phyloP scores from a whole-genome alignment of 2,888 invertebrate genomes.

The Ptychoptera albimana region DNA sequence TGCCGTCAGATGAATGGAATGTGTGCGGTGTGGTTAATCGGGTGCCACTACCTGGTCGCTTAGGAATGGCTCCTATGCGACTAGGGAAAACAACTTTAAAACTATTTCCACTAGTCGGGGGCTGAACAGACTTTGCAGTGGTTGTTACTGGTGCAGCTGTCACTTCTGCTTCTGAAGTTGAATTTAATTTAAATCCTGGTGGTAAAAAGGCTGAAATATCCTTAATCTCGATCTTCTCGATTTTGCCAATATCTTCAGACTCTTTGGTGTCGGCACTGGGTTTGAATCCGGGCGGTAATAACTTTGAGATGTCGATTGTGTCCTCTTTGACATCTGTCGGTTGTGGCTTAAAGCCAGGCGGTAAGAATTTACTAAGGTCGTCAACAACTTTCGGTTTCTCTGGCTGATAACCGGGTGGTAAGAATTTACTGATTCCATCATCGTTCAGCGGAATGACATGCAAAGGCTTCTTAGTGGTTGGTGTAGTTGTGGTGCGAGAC shows the following conservation, averaged over 20 bases:
- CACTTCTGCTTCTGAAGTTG: constrained; percentile 12
- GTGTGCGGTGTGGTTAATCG: constrained; percentile 40
- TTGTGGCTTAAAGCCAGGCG: constrained; percentile 38
- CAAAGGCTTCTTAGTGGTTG: constrained; percentile 14
- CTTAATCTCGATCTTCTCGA: constrained; percentile 18
- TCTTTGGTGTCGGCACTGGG: constrained; percentile 10
- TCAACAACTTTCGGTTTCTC: constrained; percentile 13
- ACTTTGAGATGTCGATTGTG: constrained; percentile 33
- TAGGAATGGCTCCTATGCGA: constrained; percentile 13
- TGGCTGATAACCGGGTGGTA: constrained; percentile 41
- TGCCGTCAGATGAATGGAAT: constrained; percentile 26
- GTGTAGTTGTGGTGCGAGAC: constrained; percentile 10
- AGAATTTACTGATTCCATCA: constrained; percentile 23
- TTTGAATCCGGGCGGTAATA: constrained; percentile 48
- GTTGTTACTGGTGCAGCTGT: constrained; percentile 22
- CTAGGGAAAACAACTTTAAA: constrained; percentile 67
- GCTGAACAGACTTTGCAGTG: constrained; percentile 29
- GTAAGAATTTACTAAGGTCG: constrained; percentile 46
- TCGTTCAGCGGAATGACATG: constrained; percentile 7
- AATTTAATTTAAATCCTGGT: constrained; percentile 35
- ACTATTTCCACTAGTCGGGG: constrained; percentile 18
- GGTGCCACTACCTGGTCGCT: constrained; percentile 45
- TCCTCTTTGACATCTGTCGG: constrained; percentile 13
- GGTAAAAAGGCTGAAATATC: constrained; percentile 36
- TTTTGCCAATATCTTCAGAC: no score